These are phyloP conservation scores for Sander vitreus DNA, from an alignment of 2,113 vertebrate genomes.

Conservation along the genomic window DNA sequence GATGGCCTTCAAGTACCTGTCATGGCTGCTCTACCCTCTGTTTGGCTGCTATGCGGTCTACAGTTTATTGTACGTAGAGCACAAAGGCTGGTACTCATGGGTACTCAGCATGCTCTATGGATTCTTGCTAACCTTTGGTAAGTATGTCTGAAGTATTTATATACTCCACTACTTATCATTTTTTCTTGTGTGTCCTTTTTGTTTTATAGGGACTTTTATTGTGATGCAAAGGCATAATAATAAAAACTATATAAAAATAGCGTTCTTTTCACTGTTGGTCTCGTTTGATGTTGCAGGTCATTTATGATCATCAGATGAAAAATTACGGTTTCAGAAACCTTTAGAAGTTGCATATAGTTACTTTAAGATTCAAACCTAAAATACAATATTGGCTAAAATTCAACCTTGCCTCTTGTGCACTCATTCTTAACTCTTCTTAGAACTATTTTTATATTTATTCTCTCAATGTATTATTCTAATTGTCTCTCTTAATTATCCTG, in stretches of 20 bases:
- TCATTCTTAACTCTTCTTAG: background rate
- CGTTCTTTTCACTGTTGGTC: too few species aligned
- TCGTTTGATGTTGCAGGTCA: too few species aligned
- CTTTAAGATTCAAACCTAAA: background rate
- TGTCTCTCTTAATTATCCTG: conserved; percentile 3
- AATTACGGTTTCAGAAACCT: too few species aligned
- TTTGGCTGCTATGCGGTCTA: conserved; percentile 95
- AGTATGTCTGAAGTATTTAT: conserved; percentile 59
- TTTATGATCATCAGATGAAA: too few species aligned
- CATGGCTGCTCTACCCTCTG: conserved; percentile 94
- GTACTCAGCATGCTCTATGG: conserved; percentile 97
- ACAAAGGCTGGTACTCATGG: conserved; percentile 99
- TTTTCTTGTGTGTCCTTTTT: background rate
- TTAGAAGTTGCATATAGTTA: too few species aligned
- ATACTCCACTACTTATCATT: background rate
- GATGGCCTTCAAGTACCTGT: conserved; percentile 97
- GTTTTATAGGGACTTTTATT: background rate
- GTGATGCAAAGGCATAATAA: background rate
- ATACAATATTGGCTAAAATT: background rate
- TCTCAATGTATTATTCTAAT: background rate
- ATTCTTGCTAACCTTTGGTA: conserved; percentile 95
- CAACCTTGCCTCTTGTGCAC: background rate
- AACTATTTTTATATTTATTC: background rate
- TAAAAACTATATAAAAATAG: too few species aligned
- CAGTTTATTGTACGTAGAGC: conserved; percentile 95